Percentiles rank a stretch among this genome's conserved stretches.
Conservation (phyloP, 2,113 vertebrate genomes). For the Chloropsis cyanopogon region DNA sequence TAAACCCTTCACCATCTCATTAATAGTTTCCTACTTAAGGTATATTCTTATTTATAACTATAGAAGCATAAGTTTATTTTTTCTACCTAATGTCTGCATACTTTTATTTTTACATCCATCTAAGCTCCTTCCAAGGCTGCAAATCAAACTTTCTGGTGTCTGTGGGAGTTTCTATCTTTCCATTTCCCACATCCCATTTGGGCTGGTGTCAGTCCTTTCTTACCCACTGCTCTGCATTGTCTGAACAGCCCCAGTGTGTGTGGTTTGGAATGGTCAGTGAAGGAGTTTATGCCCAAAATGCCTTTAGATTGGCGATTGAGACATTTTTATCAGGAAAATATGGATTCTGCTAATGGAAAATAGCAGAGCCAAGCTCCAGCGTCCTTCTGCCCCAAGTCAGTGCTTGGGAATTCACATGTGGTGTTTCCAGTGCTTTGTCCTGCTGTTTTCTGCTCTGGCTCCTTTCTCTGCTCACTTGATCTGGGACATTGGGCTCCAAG, state of each 20-base stretch:
- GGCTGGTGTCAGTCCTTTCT: neutral
- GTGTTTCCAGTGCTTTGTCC: neutral
- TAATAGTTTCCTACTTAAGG: no score
- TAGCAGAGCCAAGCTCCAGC: fast-evolving
- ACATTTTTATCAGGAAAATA: neutral
- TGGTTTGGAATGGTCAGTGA: neutral
- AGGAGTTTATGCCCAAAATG: neutral
- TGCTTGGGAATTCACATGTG: fast-evolving
- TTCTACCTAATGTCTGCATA: no score
- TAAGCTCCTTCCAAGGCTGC: no score
- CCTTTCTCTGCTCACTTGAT: neutral
- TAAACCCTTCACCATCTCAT: no score
- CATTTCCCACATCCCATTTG: neutral
- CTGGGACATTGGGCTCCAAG: fast-evolving
- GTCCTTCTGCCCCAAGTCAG: neutral
- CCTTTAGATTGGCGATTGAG: neutral
- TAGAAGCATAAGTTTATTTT: no score
- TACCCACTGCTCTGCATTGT: neutral
- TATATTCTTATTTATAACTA: no score
- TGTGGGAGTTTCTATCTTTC: no score
- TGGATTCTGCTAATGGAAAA: neutral
- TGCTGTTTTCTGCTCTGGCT: neutral
- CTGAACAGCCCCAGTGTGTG: neutral
- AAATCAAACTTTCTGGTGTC: no score
- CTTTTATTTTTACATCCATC: no score